Conservation (phyloP, 2,113 vertebrate species). For the Neolamprologus tretocephalus region DNA sequence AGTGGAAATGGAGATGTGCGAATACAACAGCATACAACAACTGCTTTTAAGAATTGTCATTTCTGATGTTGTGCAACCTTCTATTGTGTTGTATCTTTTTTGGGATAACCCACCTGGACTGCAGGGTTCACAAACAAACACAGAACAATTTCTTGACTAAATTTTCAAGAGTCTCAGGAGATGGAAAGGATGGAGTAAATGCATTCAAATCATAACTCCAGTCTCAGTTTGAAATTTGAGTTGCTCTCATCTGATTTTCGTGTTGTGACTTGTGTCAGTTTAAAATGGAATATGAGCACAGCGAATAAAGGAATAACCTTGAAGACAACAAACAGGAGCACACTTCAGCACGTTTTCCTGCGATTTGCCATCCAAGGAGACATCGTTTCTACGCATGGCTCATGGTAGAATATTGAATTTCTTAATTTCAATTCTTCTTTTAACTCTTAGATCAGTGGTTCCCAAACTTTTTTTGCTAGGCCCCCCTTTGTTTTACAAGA, state of each 20-base stretch:
- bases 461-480: background rate
- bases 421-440: background rate
- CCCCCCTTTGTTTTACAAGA: background rate
- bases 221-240: background rate
- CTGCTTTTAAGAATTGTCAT: background rate
- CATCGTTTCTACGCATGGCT: background rate
- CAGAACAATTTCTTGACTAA: constrained; percentile 52
- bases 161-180: constrained; percentile 16
- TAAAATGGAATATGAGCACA: background rate
- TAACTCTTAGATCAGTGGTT: background rate
- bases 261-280: background rate
- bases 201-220: constrained; percentile 10
- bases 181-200: background rate
- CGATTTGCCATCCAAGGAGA: background rate
- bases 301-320: background rate
- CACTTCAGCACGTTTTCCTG: background rate
- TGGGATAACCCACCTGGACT: constrained; percentile 45
- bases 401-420: background rate
- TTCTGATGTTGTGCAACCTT: background rate
- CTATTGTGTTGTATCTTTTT: constrained; percentile 12
- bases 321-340: background rate
- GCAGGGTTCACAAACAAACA: constrained; percentile 56
- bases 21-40: background rate
- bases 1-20: background rate
- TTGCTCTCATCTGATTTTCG: background rate